Evolutionary conservation across 1,140 invertebrate species (phyloP), one percentile per base, ranked within the genome.

Genomic region (Octopus sinensis): DNA sequence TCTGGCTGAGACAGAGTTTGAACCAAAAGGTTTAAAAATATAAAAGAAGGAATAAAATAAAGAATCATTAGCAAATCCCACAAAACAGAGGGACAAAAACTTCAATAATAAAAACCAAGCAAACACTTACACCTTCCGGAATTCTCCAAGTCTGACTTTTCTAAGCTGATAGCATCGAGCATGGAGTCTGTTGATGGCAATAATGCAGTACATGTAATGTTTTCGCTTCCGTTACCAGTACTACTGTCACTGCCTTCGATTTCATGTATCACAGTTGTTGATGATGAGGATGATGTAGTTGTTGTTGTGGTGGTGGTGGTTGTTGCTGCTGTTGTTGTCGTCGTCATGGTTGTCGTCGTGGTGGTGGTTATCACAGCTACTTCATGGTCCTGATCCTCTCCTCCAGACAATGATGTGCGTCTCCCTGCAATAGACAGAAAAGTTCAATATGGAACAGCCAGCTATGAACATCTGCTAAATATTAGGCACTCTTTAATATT

Each of bases 311-410:
- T 43, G 30, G 30, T 43, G 30, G 30, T 43, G 30, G 30, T 43
- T 43, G 30, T 43, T 43, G 30, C 30, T 43, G 30, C 30, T 43
- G 30, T 43, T 43, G 30, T 43, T 43, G 30, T 43, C 30, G 30
- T 43, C 30, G 30, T 43, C 30, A 43, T 43, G 30, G 30, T 43
- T 43, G 30, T 43, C 30, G 30, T 43, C 3, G 30, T n/a, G 76
- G 17, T 30, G 12, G 76, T 51, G 17, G 79, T 80, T 56, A 88
- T 84, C 51, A 79, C 81, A 7, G 86, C 84, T 23, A 88, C 86
- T 82, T 89, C 88, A 73, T 86, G 85, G 68, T 73, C 68, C 17
- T 13, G 68, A n/a, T 73, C 68, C 68, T 73, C 68, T 73, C 68
- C 76, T 87, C 88, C 51, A 83, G 80, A 73, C 54, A 82, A 71